phyloP scores from a whole-genome alignment of 2,113 vertebrate species.

The Numida meleagris region DNA sequence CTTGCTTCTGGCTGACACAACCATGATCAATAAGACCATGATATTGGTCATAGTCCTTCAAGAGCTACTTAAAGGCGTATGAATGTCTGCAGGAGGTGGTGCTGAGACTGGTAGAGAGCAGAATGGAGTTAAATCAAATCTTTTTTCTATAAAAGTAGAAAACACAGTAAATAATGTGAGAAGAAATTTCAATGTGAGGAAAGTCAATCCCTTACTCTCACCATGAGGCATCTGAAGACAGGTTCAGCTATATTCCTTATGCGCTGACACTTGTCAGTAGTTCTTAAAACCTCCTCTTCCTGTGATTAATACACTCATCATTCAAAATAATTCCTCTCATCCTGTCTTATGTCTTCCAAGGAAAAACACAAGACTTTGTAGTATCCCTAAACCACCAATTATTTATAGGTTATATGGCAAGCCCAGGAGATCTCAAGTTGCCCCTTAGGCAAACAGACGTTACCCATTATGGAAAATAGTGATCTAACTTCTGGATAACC shows the following conservation, averaged over 20 bases:
- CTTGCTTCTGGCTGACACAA: background rate
- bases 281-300: constrained; percentile 21
- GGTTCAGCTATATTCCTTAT: background rate
- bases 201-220: background rate
- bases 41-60: background rate
- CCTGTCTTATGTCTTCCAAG: background rate
- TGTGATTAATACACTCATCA: background rate
- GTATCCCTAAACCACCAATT: constrained; percentile 50
- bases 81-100: background rate
- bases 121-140: background rate
- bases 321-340: background rate
- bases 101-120: background rate
- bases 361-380: background rate
- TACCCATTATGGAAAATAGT: constrained; percentile 19
- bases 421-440: constrained; percentile 1
- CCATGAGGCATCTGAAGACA: background rate
- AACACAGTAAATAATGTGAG: background rate
- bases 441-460: background rate
- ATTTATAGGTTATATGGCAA: constrained; percentile 28
- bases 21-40: background rate
- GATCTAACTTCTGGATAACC: constrained; percentile 43
- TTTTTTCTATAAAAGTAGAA: background rate
- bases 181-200: background rate
- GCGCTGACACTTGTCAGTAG: background rate
- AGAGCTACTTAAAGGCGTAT: accelerated